Percentiles rank a stretch among this genome's conserved stretches.
Conservation (phyloP, 2,113 vertebrate genomes). For the Arvicanthis niloticus region DNA sequence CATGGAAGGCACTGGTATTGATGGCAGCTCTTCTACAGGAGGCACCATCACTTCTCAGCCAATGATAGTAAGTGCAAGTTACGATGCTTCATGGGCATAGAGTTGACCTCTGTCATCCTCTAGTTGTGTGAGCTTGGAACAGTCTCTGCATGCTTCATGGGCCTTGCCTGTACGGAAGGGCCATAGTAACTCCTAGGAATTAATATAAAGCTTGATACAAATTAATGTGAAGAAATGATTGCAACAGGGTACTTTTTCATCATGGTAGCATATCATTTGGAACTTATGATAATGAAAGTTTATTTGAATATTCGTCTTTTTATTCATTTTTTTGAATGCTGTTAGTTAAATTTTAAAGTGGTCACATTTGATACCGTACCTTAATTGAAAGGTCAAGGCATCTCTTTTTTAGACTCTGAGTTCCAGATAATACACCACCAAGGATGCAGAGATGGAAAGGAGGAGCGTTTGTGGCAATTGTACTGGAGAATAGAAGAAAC, state of each 20-base stretch:
- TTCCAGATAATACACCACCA: not conserved
- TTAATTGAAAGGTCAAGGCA: not conserved
- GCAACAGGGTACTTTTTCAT: not conserved
- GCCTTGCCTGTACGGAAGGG: not conserved
- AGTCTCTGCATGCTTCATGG: not conserved
- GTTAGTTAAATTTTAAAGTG: not conserved
- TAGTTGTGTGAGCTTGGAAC: not conserved
- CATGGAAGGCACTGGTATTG: not conserved
- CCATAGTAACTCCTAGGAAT: not conserved
- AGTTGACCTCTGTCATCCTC: not conserved
- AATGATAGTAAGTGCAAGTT: not conserved
- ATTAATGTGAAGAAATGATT: not conserved
- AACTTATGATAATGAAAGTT: not conserved
- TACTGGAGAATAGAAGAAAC: not conserved
- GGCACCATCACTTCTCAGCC: not conserved
- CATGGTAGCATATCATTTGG: not conserved
- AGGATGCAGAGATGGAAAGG: not conserved
- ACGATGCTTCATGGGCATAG: not conserved
- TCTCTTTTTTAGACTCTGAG: not conserved
- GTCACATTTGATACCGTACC: not conserved
- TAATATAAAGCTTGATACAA: not conserved
- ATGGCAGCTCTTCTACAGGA: not conserved
- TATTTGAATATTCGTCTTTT: not conserved
- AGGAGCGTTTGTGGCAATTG: not conserved
- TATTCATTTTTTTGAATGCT: not conserved